Conservation (phyloP, 2,797 vertebrate species). For the Sebastes hubbsi region DNA sequence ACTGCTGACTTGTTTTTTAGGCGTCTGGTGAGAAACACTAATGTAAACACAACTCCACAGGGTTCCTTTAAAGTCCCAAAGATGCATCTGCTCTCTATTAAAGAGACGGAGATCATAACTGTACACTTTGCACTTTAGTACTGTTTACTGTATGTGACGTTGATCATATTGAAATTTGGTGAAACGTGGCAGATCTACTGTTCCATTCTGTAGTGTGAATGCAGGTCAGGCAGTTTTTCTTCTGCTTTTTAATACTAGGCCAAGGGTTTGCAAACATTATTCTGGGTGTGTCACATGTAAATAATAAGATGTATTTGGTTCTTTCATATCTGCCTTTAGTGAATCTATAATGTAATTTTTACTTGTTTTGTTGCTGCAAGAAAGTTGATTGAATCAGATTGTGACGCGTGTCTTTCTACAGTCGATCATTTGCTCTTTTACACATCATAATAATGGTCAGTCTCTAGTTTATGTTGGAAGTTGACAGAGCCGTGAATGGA, state of each 20-base stretch:
- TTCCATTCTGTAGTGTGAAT: neutral
- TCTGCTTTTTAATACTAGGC: neutral
- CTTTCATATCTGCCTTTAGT: neutral
- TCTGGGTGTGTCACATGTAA: neutral
- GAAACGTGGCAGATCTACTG: neutral
- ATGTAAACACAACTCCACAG: neutral
- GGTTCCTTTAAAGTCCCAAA: neutral
- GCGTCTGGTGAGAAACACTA: neutral
- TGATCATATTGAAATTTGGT: neutral
- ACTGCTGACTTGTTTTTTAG: neutral
- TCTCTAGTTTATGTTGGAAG: neutral
- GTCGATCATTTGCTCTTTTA: neutral
- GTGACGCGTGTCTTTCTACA: neutral
- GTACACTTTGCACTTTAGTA: constrained; percentile 31
- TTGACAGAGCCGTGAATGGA: neutral
- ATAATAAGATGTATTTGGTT: neutral
- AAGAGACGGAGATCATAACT: neutral
- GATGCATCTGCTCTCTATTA: neutral
- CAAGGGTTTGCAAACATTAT: neutral
- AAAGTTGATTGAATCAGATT: neutral
- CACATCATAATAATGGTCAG: neutral
- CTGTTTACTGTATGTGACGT: neutral
- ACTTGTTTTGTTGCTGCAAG: neutral
- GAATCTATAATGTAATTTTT: neutral
- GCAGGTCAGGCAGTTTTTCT: neutral